A percentile compares a stretch with the other conserved stretches of the same genome.
Conservation (phyloP, 2,888 invertebrate species). For the Axea sp. region DNA sequence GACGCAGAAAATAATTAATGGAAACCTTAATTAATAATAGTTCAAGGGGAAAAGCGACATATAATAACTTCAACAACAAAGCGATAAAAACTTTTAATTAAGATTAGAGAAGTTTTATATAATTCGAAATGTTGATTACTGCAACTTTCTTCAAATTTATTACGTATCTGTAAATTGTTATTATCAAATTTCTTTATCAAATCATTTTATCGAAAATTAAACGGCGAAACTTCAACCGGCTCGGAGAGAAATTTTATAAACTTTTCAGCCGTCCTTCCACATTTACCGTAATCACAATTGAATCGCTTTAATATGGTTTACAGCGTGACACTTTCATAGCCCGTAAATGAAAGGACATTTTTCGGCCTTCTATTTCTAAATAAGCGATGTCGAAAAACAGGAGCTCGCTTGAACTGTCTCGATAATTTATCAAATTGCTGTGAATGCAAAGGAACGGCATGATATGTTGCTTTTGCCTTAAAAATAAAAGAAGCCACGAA, state of each 20-base stretch:
- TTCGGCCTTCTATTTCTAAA: background rate
- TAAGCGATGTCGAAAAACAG: background rate
- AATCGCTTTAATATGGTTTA: background rate
- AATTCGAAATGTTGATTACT: background rate
- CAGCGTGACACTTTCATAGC: background rate
- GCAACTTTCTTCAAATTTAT: constrained; percentile 11
- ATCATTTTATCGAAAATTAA: background rate
- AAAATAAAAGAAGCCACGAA: constrained; percentile 29
- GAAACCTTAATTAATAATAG: constrained; percentile 1
- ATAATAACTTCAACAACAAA: constrained; percentile 5
- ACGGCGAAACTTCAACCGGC: too few species aligned
- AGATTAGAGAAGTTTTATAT: constrained; percentile 17
- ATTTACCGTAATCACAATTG: constrained; percentile 4
- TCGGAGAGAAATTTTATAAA: background rate
- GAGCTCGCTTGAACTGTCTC: background rate
- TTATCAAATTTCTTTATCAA: constrained; percentile 9
- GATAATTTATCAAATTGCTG: constrained; percentile 15
- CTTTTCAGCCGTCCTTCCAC: background rate
- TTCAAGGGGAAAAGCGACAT: background rate
- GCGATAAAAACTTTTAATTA: constrained; percentile 20
- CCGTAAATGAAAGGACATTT: background rate
- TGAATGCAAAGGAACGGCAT: background rate
- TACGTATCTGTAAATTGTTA: constrained; percentile 4
- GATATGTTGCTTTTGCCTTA: constrained; percentile 25
- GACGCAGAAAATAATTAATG: constrained; percentile 1